Evolutionary conservation across 2,797 vertebrate genomes (phyloP).

Genomic region (Trachops cirrhosus): DNA sequence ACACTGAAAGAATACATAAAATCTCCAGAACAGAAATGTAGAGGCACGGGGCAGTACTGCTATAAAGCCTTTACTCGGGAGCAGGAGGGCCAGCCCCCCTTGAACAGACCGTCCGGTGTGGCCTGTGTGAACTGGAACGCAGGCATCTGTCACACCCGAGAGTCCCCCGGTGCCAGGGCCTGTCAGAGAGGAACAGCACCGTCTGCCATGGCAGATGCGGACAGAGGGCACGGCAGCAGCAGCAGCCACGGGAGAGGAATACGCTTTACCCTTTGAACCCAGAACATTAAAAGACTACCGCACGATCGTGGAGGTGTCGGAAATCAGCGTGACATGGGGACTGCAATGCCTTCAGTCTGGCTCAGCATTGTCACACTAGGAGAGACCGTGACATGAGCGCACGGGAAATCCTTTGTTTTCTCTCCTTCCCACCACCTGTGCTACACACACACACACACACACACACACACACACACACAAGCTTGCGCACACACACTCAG

Average conservation of each 20-base stretch:
- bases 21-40: background rate
- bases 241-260: background rate
- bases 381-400: background rate
- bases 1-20: background rate
- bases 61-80: background rate
- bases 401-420: background rate
- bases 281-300: background rate
- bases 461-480: background rate
- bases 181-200: background rate
- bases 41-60: background rate
- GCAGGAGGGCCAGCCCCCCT: background rate
- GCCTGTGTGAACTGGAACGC: background rate
- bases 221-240: background rate
- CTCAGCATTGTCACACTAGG: background rate
- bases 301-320: background rate
- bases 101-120: fast-evolving
- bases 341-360: background rate
- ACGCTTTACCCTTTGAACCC: background rate
- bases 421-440: background rate
- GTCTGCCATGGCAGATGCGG: background rate
- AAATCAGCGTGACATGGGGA: background rate
- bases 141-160: background rate
- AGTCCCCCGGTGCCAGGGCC: background rate
- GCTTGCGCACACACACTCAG: background rate
- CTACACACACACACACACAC: background rate